Evolutionary conservation across 2,888 invertebrate species (phyloP), one percentile per base, ranked within the genome.

Genomic region (Cybosia mesomella): DNA sequence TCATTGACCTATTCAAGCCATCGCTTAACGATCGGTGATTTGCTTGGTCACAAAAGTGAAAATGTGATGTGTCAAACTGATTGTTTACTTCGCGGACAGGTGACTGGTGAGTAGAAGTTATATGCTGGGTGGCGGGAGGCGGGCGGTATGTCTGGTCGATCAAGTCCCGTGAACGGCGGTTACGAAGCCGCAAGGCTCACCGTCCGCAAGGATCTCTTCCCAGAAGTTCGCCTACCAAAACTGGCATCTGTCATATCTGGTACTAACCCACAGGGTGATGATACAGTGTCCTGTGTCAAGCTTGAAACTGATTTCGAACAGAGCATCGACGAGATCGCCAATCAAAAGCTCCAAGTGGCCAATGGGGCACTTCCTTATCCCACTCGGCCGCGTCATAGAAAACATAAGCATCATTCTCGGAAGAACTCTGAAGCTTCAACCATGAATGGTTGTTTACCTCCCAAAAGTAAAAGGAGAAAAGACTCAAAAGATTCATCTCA

Each of bases 41-140:
- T 88, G 86, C 88, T 88, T 87, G 86, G 87, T 88, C 89, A 91
- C 91, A 92, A 94, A 94, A 94, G 94, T 94, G 94, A 95, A 94
- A 95, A 95, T 95, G 95, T 95, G 94, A 95, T 95, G 95, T 95
- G 95, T 95, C 95, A 95, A 95, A 94, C 90, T 87, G 94, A 95
- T 95, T 95, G 95, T 95, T 95, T 95, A 95, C 95, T 89, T 95
- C 94, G 88, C 92, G 90, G 93, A 92, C 94, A 94, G 94, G 94
- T 94, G 94, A 94, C 92, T 90, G 93, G 92, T 88, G 91, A 89
- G 90, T 92, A 92, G 92, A 92, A 94, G 94, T 92, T 91, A 92
- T 89, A 89, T 87, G 89, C 76, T 90, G 92, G 92, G 93, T 89
- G 92, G 92, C 89, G 93, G 92, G 92, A 88, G 91, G 92, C 91